Percentiles rank a stretch among this genome's conserved stretches.
Conservation (phyloP, 1,140 invertebrate species). For the Ephestia elutella region DNA sequence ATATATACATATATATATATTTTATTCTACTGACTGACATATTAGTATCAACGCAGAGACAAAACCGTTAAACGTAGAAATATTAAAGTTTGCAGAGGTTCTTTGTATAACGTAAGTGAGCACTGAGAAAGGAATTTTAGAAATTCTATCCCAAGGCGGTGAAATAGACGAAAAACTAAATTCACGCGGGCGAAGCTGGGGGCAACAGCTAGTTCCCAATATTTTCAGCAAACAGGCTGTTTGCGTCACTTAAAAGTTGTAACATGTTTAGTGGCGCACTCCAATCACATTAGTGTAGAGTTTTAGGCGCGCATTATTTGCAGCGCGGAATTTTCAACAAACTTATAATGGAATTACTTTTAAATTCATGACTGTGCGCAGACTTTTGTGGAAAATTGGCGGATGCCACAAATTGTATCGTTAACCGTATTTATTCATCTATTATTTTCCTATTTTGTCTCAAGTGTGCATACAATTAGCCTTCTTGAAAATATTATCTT, state of each 20-base stretch:
- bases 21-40: too few relatives aligned
- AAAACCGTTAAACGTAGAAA: too few relatives aligned
- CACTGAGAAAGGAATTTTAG: too few relatives aligned
- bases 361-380: slow-evolving; percentile 49
- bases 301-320: slow-evolving; percentile 54
- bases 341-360: slow-evolving; percentile 70
- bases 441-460: background rate
- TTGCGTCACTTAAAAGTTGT: slow-evolving; percentile 51
- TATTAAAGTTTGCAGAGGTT: too few relatives aligned
- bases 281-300: slow-evolving; percentile 56
- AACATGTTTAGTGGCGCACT: slow-evolving; percentile 37
- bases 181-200: too few relatives aligned
- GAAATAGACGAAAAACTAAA: too few relatives aligned
- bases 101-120: too few relatives aligned
- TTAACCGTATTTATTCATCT: background rate
- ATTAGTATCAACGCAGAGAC: too few relatives aligned
- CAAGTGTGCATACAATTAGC: background rate
- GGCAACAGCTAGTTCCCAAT: too few relatives aligned
- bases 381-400: slow-evolving; percentile 19
- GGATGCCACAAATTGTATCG: background rate
- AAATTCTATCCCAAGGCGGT: too few relatives aligned
- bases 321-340: slow-evolving; percentile 46
- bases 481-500: too few relatives aligned
- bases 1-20: too few relatives aligned
- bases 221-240: slow-evolving; percentile 18